Evolutionary conservation across 2,113 vertebrate species (phyloP).

Genomic region (Micromys minutus): DNA sequence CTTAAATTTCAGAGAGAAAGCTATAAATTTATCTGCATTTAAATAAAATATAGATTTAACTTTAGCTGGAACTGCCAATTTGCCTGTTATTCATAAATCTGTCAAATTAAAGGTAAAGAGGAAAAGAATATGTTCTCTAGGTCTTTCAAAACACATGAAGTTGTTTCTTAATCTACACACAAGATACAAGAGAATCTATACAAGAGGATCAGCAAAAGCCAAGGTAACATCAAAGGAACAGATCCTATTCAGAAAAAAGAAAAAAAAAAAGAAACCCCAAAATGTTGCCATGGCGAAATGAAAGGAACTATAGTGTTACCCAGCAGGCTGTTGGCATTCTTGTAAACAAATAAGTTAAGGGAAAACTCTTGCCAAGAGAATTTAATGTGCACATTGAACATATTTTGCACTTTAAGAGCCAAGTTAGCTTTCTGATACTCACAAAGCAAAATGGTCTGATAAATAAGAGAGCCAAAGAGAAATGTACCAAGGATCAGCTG

Average conservation of each 20-base stretch:
- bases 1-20: constrained; percentile 16
- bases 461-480: neutral
- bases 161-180: neutral
- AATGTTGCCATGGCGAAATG: neutral
- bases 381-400: neutral
- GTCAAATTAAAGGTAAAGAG: neutral
- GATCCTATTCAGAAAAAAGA: neutral
- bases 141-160: neutral
- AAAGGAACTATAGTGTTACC: neutral
- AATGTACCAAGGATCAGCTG: neutral
- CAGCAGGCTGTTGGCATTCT: neutral
- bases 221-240: neutral
- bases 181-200: too few species aligned
- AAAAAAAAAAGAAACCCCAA: neutral
- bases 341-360: neutral
- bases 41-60: neutral
- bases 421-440: neutral
- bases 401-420: neutral
- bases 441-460: neutral
- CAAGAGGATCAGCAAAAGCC: neutral
- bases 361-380: neutral
- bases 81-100: neutral
- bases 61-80: neutral
- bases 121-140: neutral
- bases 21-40: neutral